These are phyloP conservation scores for Pipa parva DNA, from an alignment of 2,113 vertebrate species.

Conservation along the genomic window DNA sequence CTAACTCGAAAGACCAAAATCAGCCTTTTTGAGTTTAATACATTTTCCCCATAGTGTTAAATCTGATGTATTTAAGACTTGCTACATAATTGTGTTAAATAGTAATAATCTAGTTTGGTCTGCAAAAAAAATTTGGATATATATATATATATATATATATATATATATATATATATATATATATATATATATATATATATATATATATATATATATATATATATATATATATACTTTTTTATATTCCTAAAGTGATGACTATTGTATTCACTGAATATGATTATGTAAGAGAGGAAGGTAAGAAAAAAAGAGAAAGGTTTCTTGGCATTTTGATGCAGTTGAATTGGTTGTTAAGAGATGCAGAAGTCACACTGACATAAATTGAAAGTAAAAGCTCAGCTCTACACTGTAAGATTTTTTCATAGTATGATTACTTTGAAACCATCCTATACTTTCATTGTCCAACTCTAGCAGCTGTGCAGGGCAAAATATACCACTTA, in stretches of 20 bases:
- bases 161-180: no score
- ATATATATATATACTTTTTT: no score
- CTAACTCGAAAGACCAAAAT: no score
- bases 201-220: no score
- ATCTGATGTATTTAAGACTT: not conserved
- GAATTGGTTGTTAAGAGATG: conserved; percentile 16
- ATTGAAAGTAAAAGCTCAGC: conserved; percentile 13
- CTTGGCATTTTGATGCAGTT: conserved; percentile 3
- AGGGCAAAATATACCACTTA: not conserved
- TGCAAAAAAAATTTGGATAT: conserved; percentile 16
- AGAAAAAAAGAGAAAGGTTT: conserved; percentile 5
- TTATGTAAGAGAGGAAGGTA: no score
- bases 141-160: no score
- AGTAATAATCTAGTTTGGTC: conserved; percentile 33
- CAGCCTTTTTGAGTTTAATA: conserved; percentile 12
- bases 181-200: no score
- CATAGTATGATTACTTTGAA: not conserved
- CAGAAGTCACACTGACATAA: conserved; percentile 34
- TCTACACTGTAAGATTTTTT: not conserved
- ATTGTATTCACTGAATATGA: conserved; percentile 20
- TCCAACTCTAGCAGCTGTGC: not conserved
- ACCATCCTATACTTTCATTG: not conserved
- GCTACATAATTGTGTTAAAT: conserved; percentile 20
- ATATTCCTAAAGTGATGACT: conserved; percentile 11
- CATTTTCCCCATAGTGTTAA: conserved; percentile 11